phyloP scores from a whole-genome alignment of 2,113 vertebrate species.

The Harpagus bidentatus region DNA sequence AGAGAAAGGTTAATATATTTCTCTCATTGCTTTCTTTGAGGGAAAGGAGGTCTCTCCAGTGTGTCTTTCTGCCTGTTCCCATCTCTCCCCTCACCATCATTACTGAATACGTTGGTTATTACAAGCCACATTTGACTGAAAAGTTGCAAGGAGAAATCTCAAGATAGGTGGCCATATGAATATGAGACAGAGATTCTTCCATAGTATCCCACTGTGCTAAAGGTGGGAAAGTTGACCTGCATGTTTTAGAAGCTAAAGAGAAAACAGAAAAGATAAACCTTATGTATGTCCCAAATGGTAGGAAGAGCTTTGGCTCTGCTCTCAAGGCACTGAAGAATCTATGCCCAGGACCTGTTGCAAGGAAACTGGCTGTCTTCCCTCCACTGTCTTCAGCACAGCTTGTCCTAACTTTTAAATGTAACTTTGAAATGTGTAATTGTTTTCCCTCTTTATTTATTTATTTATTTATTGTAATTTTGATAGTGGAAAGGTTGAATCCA shows the following conservation, averaged over 20 bases:
- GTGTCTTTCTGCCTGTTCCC: background rate
- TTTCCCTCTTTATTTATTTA: background rate
- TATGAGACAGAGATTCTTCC: background rate
- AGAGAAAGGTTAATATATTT: background rate
- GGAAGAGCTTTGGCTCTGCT: background rate
- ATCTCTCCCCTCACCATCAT: background rate
- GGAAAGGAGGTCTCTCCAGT: background rate
- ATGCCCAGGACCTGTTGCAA: background rate
- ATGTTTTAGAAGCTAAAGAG: background rate
- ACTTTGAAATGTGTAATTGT: background rate
- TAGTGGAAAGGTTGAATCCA: background rate
- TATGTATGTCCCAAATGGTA: background rate
- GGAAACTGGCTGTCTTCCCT: background rate
- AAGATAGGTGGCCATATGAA: background rate
- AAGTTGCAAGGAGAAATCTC: background rate
- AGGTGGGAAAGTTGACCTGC: background rate
- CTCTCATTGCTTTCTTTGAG: background rate
- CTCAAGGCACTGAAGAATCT: background rate
- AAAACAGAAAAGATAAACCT: background rate
- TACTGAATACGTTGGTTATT: background rate
- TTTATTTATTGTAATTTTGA: background rate
- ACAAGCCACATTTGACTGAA: background rate
- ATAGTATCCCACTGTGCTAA: background rate
- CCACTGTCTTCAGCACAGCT: background rate
- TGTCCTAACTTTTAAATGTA: background rate